These are phyloP conservation scores for Pseudomyrmex concolor DNA, from an alignment of 1,140 invertebrate species.

Conservation along the genomic window DNA sequence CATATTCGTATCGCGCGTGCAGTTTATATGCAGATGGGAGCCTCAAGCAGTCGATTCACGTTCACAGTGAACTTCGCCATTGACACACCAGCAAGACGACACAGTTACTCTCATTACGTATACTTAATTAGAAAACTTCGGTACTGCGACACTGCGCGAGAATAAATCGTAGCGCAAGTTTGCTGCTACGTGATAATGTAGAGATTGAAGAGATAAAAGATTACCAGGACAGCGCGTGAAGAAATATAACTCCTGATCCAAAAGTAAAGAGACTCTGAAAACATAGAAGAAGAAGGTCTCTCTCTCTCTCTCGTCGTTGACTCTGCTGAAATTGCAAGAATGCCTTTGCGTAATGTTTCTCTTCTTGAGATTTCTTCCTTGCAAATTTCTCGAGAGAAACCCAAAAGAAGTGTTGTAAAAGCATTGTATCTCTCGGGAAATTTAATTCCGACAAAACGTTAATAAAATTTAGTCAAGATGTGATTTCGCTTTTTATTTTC, in stretches of 20 bases:
- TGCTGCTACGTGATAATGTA: not conserved
- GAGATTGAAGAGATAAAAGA: no score
- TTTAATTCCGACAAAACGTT: slow-evolving; percentile 2
- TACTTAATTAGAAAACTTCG: slow-evolving; percentile 56
- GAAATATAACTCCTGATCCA: no score
- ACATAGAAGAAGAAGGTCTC: not conserved
- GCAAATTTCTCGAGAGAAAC: slow-evolving; percentile 19
- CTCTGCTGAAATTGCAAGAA: slow-evolving; percentile 26
- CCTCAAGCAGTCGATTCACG: slow-evolving; percentile 18
- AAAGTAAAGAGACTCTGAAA: no score
- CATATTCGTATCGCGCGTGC: slow-evolving; percentile 35
- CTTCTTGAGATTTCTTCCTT: slow-evolving; percentile 9
- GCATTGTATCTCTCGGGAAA: slow-evolving; percentile 23
- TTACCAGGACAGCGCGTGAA: no score
- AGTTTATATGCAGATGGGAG: slow-evolving; percentile 49
- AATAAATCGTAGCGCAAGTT: slow-evolving; percentile 31
- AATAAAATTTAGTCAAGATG: slow-evolving; percentile 8
- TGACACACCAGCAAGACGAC: slow-evolving; percentile 47
- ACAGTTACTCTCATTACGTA: slow-evolving; percentile 50
- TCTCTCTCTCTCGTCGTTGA: slow-evolving; percentile 7
- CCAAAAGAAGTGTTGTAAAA: not conserved
- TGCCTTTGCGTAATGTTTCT: slow-evolving; percentile 21
- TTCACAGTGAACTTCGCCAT: slow-evolving; percentile 33
- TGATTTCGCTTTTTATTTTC: slow-evolving; percentile 12
- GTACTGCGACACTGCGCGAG: not conserved